Evolutionary conservation across 1,140 invertebrate species (phyloP), one percentile per base, ranked within the genome.

Genomic region (Zaprionus davidi): DNA sequence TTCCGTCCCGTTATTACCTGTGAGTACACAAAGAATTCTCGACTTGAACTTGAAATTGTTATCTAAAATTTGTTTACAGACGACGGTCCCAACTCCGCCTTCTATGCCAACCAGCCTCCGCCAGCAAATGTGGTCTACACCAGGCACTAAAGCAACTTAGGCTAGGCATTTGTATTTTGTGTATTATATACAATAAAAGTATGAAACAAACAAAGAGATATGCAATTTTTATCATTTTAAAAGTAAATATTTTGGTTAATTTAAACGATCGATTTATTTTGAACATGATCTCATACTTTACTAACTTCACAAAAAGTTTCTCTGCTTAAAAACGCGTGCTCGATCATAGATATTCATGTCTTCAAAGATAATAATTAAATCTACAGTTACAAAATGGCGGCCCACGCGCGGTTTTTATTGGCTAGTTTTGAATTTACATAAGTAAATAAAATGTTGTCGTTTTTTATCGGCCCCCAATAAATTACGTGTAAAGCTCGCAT

Each of bases 1-100:
- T 92, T 82, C 53, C 80, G 83, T 64, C 91, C 91, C 7, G 67
- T 91, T 3, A 85, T 90, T 26, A 91, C 91, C 11, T 92, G 91
- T 92, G 38, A 78, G 85, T 78, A 63, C 13, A 17, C 5, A 28
- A 2, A 46, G n/a, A 3, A 9, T 7, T 4, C 11, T 49, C 49
- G 0, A 3, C 22, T 5, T 13, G 7, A 7, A 15, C 7, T 15
- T 20, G 57, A 5, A 22, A 0, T 46, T 53, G 24, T 58, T 57
- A 20, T 22, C 20, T 31, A 0, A 17, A 1, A 31, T 58, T 64
- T 11, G 3, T 11, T 68, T 76, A 31, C 67, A 92, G 91, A 92
- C 76, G 91, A 91, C 57, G 84, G 84, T 3, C 64, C 78, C 0
- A 90, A 92, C 71, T 74, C 87, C 12, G 91, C 80, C 9, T 77